Evolutionary conservation across 2,113 vertebrate genomes (phyloP).

Genomic region (Xenopus laevis): DNA sequence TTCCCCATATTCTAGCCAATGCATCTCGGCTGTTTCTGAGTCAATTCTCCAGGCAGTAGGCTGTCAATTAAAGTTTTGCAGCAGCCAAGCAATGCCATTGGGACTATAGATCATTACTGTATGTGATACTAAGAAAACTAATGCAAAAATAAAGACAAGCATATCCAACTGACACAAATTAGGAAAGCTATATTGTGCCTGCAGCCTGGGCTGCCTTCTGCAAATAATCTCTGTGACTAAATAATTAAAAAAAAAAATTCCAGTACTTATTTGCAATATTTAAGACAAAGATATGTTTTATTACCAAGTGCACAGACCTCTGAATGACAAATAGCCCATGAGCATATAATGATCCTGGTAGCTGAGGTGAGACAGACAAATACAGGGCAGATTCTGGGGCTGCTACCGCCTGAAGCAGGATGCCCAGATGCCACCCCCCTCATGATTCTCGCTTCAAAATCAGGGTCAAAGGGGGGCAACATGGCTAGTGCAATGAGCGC

Average conservation of each 20-base stretch:
- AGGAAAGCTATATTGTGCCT: not conserved
- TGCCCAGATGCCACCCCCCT: no score
- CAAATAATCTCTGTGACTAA: not conserved
- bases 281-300: not conserved
- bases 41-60: not conserved
- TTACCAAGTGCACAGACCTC: not conserved
- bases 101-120: not conserved
- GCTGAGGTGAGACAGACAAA: no score
- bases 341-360: no score
- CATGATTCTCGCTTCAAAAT: no score
- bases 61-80: not conserved
- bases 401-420: no score
- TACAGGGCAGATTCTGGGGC: no score
- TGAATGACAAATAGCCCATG: no score
- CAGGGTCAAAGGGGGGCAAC: no score
- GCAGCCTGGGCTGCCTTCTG: not conserved
- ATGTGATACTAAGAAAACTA: not conserved
- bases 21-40: not conserved
- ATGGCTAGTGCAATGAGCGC: no score
- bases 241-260: not conserved
- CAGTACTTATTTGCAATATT: not conserved
- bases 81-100: not conserved
- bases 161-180: not conserved
- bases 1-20: not conserved
- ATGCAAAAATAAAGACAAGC: not conserved